Evolutionary conservation across 1,140 invertebrate species (phyloP), one percentile per base, ranked within the genome.

Genomic region (Chionoecetes opilio): DNA sequence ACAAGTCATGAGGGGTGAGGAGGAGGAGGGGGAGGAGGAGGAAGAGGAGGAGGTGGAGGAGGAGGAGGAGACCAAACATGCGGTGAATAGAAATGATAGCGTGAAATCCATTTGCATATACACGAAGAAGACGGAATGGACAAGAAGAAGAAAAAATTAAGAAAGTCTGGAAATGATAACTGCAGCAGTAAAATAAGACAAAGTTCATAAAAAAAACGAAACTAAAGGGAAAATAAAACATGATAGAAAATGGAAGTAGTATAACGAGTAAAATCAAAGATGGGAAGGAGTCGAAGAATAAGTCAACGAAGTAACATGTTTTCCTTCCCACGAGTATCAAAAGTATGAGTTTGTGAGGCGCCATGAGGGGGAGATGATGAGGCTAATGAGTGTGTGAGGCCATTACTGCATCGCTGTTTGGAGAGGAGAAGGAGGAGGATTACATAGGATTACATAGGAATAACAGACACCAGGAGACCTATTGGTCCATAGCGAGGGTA

Each of bases 31-130:
- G n/a, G n/a, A n/a, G n/a, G n/a, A n/a, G n/a, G n/a, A n/a, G n/a
- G n/a, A n/a, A n/a, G n/a, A n/a, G n/a, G n/a, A n/a, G n/a, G n/a
- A n/a, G n/a, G n/a, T n/a, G n/a, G n/a, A n/a, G n/a, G n/a, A n/a
- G n/a, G 63, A 75, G 63, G 63, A n/a, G n/a, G 63, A 75, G n/a
- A n/a, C 21, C 63, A 75, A 75, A 75, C 63, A 75, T 75, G 63
- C n/a, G 21, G n/a, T 75, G 63, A 75, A 75, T 75, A 75, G 63
- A 75, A 75, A 75, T 75, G 63, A 75, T n/a, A 75, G 21, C n/a
- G 63, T 75, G 63, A 75, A 75, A 75, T 75, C 63, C 63, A 75
- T 75, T 75, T n/a, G 63, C 63, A 75, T 75, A 75, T 17, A 75
- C 21, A 8, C n/a, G n/a, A 75, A n/a, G n/a, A 75, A 75, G 63